These are phyloP conservation scores for Aphelenchoides fujianensis DNA, from an alignment of 1,140 invertebrate genomes.

Conservation along the genomic window DNA sequence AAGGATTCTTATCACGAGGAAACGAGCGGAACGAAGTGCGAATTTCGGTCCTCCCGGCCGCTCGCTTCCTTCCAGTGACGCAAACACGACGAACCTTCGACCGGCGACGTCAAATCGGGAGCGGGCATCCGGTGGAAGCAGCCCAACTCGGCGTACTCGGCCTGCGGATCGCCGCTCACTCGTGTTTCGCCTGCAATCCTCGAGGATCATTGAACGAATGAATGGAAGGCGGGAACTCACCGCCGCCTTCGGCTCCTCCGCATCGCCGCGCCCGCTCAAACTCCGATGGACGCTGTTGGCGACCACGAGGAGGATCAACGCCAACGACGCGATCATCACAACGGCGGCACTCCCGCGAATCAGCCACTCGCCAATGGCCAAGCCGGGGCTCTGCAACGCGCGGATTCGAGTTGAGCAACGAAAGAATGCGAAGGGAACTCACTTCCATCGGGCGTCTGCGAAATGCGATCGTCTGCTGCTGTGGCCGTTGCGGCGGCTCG, in stretches of 20 bases:
- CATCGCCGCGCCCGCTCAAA: neutral
- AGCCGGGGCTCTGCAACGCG: neutral
- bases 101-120: neutral
- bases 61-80: too few relatives aligned
- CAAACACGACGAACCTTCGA: neutral
- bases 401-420: neutral
- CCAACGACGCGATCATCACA: constrained; percentile 25
- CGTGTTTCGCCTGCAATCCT: neutral
- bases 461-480: neutral
- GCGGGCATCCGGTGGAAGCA: neutral
- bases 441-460: neutral
- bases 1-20: neutral
- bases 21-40: neutral
- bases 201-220: too few relatives aligned
- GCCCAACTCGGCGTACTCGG: neutral
- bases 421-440: neutral
- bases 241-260: neutral
- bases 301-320: constrained; percentile 23
- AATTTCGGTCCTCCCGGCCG: neutral
- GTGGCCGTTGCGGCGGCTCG: neutral
- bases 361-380: constrained; percentile 15
- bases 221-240: neutral
- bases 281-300: constrained; percentile 18
- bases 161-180: neutral
- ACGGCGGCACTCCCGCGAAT: constrained; percentile 27